Percentiles rank a stretch among this genome's conserved stretches.
These are phyloP conservation scores for Propithecus perrieri DNA, from an alignment of 2,797 vertebrate species.

Conservation along the genomic window DNA sequence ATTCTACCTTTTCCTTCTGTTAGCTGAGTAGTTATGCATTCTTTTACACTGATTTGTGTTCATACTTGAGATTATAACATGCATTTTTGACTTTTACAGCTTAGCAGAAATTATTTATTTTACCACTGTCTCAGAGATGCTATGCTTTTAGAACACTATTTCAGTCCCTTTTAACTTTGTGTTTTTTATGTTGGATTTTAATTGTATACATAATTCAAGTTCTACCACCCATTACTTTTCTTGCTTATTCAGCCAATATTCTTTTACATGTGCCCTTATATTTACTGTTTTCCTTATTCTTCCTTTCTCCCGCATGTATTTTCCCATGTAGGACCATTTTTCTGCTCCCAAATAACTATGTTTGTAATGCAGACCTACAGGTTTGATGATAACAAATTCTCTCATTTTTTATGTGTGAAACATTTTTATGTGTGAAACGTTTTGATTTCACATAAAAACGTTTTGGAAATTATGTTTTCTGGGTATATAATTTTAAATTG, in stretches of 20 bases:
- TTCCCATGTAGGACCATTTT: neutral
- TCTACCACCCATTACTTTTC: no score
- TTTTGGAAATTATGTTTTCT: neutral
- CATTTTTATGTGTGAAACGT: neutral
- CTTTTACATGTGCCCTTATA: neutral
- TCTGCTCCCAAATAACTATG: neutral
- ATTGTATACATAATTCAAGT: neutral
- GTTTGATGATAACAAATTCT: neutral
- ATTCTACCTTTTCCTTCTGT: neutral
- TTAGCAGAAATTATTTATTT: neutral
- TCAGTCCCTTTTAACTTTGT: neutral
- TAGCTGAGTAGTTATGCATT: neutral
- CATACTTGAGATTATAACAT: neutral
- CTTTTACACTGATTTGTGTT: neutral
- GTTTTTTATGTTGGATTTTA: neutral
- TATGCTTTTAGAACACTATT: neutral
- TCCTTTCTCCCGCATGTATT: neutral
- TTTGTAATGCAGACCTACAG: neutral
- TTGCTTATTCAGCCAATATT: neutral
- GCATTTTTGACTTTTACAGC: neutral
- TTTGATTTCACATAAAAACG: no score
- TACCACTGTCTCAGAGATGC: neutral
- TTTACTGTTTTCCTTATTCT: no score
- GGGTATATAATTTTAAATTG: neutral
- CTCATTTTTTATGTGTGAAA: neutral